Conservation (phyloP, 1,140 invertebrate species). For the Musca vetustissima region DNA sequence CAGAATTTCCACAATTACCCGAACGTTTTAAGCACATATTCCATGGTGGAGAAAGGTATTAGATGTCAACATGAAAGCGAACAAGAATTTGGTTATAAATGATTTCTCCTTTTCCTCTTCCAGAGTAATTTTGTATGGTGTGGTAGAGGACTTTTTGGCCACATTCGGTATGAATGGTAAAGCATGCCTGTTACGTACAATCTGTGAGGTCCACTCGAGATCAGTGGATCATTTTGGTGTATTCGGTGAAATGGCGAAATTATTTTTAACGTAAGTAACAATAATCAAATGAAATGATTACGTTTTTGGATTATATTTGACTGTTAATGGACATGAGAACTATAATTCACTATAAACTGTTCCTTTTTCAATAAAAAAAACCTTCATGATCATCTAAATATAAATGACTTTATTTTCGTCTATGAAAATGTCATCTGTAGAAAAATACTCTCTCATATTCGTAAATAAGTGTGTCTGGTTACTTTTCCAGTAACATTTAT, state of each 20-base stretch:
- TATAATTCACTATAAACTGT: no score
- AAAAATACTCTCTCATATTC: no score
- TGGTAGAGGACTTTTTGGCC: slow-evolving; percentile 72
- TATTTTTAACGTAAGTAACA: slow-evolving; percentile 76
- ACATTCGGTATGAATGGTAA: slow-evolving; percentile 79
- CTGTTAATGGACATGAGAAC: no score
- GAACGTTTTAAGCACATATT: slow-evolving; percentile 58
- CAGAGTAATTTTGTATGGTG: slow-evolving; percentile 69
- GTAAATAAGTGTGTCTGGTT: no score
- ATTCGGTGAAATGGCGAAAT: slow-evolving; percentile 74
- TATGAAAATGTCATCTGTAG: no score
- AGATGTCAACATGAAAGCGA: neutral
- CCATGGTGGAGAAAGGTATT: slow-evolving; percentile 73
- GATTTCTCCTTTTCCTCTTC: slow-evolving; percentile 17
- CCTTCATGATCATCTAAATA: no score
- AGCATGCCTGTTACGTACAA: slow-evolving; percentile 77
- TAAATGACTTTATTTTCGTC: no score
- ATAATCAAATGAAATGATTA: no score
- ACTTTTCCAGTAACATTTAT: no score
- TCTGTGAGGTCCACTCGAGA: slow-evolving; percentile 82
- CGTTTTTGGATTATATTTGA: no score
- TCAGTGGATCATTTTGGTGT: slow-evolving; percentile 75
- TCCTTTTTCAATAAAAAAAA: no score
- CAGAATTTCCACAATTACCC: slow-evolving; percentile 46
- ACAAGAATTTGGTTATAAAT: neutral